These are phyloP conservation scores for Halocynthia roretzi DNA, from an alignment of 23 tunicate genomes.

Conservation along the genomic window DNA sequence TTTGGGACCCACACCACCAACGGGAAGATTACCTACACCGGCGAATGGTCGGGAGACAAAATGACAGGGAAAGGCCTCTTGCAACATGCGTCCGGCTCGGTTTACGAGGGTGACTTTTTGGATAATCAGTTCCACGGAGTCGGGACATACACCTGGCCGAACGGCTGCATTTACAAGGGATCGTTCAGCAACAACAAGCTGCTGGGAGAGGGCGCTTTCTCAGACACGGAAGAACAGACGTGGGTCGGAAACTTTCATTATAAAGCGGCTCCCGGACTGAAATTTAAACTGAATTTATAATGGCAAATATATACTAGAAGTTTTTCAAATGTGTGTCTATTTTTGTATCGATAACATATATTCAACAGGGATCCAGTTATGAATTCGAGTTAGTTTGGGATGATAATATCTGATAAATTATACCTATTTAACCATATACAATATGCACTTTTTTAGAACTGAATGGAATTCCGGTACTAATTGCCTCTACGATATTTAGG, in stretches of 20 bases:
- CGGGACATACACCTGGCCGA: conserved; percentile 66
- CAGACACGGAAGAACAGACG: conserved; percentile 42
- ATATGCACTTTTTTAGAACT: background rate
- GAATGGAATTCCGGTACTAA: no score
- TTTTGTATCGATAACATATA: no score
- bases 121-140: conserved; percentile 51
- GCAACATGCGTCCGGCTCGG: conserved; percentile 48
- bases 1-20: conserved; percentile 53
- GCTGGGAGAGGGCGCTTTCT: conserved; percentile 60
- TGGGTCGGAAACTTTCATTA: conserved; percentile 72
- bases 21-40: conserved; percentile 40
- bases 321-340: conserved; percentile 1
- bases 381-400: background rate
- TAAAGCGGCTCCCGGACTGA: conserved; percentile 74
- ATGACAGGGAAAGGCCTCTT: conserved; percentile 57
- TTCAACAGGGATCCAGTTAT: background rate
- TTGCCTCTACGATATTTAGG: no score
- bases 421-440: background rate
- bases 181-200: conserved; percentile 46
- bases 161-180: conserved; percentile 67
- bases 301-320: background rate
- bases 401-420: background rate
- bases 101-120: conserved; percentile 58
- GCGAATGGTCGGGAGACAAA: conserved; percentile 59
- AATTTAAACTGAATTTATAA: conserved; percentile 50